Evolutionary conservation across 2,113 vertebrate species (phyloP), one percentile per base, ranked within the genome.

Genomic region (Tauraco erythrolophus): DNA sequence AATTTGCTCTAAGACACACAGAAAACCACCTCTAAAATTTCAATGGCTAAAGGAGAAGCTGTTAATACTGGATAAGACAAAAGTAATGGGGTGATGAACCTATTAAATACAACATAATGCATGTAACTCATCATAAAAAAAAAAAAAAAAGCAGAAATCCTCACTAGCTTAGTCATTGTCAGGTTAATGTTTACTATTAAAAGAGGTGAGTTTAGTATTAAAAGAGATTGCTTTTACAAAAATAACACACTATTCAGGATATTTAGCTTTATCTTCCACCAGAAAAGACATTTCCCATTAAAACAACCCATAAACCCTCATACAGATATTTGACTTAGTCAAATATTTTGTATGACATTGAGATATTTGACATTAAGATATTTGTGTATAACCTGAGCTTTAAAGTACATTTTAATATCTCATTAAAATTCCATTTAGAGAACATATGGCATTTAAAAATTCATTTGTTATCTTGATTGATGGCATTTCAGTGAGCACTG

Each of bases 361-460:
- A 75, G 68, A 90, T 61, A 84, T 77, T 89, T 91, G 70, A 81
- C 46, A 50, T 88, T 46, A 62, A 78, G 71, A 87, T 70, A 77
- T 74, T 89, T 97, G 68, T 83, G 23, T 88, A 86, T 66, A 93
- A 90, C 81, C 75, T 93, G 77, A 84, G 56, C 23, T 78, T 82
- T 89, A 87, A 95, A 92, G 45, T 51, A 58, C 14, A 41, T 56
- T 92, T 93, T 83, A 94, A 35, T 76, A 76, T 88, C 50, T 86
- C 45, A 90, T 97, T 95, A 95, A 95, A 96, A 96, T 95, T 95
- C 71, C 43, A 81, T 65, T 88, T 91, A 39, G 39, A 83, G 82
- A 92, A 84, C 85, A 96, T 84, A 88, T 88, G 85, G 85, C 57
- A 76, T 70, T 90, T 66, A 92, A 97, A 90, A 90, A 77, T 51